Evolutionary conservation across 2,113 vertebrate species (phyloP), one percentile per base, ranked within the genome.

Genomic region (Tachuris rubrigastra): DNA sequence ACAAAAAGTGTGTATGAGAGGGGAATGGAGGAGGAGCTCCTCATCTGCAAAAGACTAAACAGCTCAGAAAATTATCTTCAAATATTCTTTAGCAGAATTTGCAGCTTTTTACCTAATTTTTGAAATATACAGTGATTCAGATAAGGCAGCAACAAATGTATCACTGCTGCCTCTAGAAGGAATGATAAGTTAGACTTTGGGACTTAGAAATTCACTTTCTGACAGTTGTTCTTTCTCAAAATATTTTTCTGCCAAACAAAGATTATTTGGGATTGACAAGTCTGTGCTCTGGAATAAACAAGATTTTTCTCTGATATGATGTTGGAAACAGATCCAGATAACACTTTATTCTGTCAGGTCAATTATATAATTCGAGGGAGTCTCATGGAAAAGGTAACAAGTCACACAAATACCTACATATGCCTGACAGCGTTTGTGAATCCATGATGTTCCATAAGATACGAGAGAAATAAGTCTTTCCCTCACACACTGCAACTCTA

Each of bases 101-200:
- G 62, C 28, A 69, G 88, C 59, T 92, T 84, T 92, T 84, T 74
- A 67, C 52, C 35, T 87, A 17, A 81, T 87, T 69, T 95, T 63
- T 69, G 91, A 95, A 95, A 92, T 39, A 62, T 39, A 65, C 0
- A 95, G 56, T 63, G 39, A 87, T 11, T 14, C 35, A 90, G 90
- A 95, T 89, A 97, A 96, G 56, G 83, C 9, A 3, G 65, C 39
- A 90, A 75, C 90, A 93, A 93, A 95, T 59, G 65, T 83, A 95
- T 93, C 63, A 59, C 76, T 89, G 65, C 76, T 93, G 79, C 42
- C 86, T 78, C 94, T 75, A 65, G 67, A 72, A 93, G 74, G 56
- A n/a, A 81, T 86, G 95, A 95, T 92, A 96, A 89, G 65, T 75
- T 75, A 94, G 59, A 33, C 35, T 81, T 84, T 75, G 60, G 65